A percentile compares a stretch with the other conserved stretches of the same genome.
Conservation (phyloP, 1,140 invertebrate genomes). For the Drosophila lacteicornis region DNA sequence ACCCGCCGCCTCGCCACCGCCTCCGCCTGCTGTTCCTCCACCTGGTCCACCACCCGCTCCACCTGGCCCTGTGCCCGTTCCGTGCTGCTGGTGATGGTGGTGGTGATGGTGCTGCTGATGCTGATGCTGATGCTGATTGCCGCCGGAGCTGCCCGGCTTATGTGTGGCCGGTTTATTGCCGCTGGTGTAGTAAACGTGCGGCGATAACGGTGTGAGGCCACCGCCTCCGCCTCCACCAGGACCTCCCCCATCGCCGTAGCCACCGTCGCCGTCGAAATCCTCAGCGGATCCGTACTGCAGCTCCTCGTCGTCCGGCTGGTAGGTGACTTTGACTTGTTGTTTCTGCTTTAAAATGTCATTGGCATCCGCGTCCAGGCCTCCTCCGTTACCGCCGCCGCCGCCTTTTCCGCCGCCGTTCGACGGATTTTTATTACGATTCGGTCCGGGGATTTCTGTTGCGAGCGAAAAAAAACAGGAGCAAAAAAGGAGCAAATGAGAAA, state of each 20-base stretch:
- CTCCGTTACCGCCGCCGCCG: constrained; percentile 20
- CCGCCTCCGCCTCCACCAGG: constrained; percentile 65
- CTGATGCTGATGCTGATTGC: constrained; percentile 69
- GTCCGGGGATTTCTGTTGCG: constrained; percentile 86
- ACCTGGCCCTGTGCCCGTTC: constrained; percentile 7
- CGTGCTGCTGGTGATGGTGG: constrained; percentile 59
- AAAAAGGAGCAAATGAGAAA: constrained; percentile 51
- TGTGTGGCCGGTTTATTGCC: constrained; percentile 79
- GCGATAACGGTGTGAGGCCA: constrained; percentile 73
- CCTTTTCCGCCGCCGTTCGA: constrained; percentile 64
- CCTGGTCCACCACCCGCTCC: constrained; percentile 11
- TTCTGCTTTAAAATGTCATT: constrained; percentile 85
- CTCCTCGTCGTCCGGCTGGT: constrained; percentile 83
- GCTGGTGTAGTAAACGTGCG: constrained; percentile 79
- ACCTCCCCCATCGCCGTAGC: constrained; percentile 61
- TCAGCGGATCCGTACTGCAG: constrained; percentile 81
- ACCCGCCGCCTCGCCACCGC: constrained; percentile 11
- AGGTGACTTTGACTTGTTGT: constrained; percentile 85
- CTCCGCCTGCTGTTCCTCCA: constrained; percentile 13
- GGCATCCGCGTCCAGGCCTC: constrained; percentile 74
- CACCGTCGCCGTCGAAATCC: constrained; percentile 80
- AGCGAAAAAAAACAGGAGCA: constrained; percentile 38
- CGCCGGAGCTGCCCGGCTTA: constrained; percentile 58
- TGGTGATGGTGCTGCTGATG: constrained; percentile 69
- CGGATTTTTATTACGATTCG: constrained; percentile 85